Conservation (phyloP, 37 sponge, comb jelly and placozoan genomes). For the Halisarca cf. caerulea region DNA sequence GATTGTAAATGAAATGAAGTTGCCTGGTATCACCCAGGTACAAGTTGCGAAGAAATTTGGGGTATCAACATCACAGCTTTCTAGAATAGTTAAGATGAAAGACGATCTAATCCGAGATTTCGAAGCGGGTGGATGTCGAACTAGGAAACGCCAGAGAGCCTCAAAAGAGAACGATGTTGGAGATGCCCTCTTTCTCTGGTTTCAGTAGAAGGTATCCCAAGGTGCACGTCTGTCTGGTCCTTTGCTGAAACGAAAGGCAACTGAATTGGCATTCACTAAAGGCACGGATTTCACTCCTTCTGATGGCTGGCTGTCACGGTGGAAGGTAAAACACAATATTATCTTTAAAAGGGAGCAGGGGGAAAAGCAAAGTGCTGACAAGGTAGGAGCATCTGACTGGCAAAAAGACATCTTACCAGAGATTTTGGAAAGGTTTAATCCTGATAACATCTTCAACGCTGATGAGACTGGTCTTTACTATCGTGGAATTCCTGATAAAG, state of each 20-base stretch:
- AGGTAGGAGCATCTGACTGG: not conserved
- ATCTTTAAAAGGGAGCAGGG: no score
- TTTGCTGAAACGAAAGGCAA: conserved; percentile 33
- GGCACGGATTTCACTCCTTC: conserved; percentile 26
- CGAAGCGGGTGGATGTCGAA: not conserved
- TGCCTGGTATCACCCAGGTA: not conserved
- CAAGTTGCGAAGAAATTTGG: not conserved
- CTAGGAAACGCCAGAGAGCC: not conserved
- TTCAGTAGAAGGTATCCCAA: conserved; percentile 33
- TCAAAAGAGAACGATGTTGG: conserved; percentile 32
- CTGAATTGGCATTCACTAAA: not conserved
- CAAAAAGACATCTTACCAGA: no score
- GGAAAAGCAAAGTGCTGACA: not conserved
- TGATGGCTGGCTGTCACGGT: conserved; percentile 44
- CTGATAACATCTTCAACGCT: no score
- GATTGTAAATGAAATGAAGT: not conserved
- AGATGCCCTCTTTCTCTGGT: conserved; percentile 22
- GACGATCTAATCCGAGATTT: not conserved
- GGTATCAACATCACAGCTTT: conserved; percentile 2
- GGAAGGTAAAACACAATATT: conserved; percentile 26
- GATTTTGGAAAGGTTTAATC: no score
- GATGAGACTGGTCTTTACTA: no score
- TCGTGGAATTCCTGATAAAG: no score
- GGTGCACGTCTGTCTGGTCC: conserved; percentile 35
- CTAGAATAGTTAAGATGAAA: not conserved